These are phyloP conservation scores for Corythaeola cristata DNA, from an alignment of 2,113 vertebrate species.

Conservation along the genomic window DNA sequence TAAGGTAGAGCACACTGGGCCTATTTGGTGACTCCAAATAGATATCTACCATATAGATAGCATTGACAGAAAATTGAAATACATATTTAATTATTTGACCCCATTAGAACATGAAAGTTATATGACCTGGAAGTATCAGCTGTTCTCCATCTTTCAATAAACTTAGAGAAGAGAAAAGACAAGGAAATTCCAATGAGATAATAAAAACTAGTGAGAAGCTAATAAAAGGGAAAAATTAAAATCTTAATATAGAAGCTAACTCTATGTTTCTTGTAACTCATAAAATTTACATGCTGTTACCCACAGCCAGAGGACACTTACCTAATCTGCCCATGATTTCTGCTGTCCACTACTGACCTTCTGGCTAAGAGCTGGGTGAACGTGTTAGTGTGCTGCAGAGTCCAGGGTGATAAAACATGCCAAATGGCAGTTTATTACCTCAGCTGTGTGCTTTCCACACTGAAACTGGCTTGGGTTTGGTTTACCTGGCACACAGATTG, in stretches of 20 bases:
- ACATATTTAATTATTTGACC: not conserved
- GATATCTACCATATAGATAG: not conserved
- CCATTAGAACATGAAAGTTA: not conserved
- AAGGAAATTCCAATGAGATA: not conserved
- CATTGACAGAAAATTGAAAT: not conserved
- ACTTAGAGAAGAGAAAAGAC: not conserved
- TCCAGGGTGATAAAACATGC: not conserved
- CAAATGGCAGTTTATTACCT: not conserved
- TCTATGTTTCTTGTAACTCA: not conserved
- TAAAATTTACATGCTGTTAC: not conserved
- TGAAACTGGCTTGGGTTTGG: not conserved
- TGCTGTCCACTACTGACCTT: not conserved
- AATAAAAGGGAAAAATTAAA: not conserved
- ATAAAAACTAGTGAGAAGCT: not conserved
- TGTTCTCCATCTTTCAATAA: not conserved
- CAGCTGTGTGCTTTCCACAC: not conserved
- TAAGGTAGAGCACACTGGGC: not conserved
- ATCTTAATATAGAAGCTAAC: not conserved
- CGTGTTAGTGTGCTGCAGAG: not conserved
- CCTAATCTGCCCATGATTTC: not conserved
- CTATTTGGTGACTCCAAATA: not conserved
- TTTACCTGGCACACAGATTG: not conserved
- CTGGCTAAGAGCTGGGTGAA: not conserved
- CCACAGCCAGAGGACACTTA: not conserved
- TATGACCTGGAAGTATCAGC: not conserved